Percentiles rank a stretch among this genome's conserved stretches.
These are phyloP conservation scores for Discoglossus pictus DNA, from an alignment of 2,797 vertebrate species.

Conservation along the genomic window DNA sequence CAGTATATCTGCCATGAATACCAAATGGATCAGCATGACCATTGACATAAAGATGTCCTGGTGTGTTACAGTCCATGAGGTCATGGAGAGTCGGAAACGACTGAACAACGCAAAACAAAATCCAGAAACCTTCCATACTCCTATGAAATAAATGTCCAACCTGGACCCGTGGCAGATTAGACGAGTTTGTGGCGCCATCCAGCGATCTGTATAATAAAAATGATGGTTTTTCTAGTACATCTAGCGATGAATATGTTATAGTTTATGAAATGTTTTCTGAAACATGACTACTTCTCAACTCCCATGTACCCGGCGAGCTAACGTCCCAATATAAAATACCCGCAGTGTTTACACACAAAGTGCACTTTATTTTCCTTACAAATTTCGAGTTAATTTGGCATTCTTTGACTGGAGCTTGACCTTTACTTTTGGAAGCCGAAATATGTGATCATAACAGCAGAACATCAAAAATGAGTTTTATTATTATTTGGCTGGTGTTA, in stretches of 20 bases:
- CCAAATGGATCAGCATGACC: too few species aligned
- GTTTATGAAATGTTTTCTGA: not conserved
- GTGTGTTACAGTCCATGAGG: too few species aligned
- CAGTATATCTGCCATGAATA: too few species aligned
- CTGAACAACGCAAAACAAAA: too few species aligned
- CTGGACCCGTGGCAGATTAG: too few species aligned
- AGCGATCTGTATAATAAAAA: not conserved
- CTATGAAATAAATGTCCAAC: too few species aligned
- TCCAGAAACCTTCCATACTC: too few species aligned
- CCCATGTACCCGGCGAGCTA: not conserved
- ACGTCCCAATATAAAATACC: not conserved
- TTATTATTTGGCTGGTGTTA: constrained; percentile 3
- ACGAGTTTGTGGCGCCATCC: not conserved
- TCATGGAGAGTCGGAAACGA: too few species aligned
- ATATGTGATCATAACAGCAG: not conserved
- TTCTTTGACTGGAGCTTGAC: constrained; percentile 1
- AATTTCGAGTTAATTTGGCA: not conserved
- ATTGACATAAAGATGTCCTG: too few species aligned
- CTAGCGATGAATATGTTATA: not conserved
- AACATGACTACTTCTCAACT: not conserved
- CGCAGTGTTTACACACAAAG: not conserved
- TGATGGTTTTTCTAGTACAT: not conserved
- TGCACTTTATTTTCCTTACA: constrained; percentile 4
- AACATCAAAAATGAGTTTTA: constrained; percentile 3
- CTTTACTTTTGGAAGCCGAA: constrained; percentile 1